Conservation (phyloP, 2,113 vertebrate species). For the Rhynchomys soricoides region DNA sequence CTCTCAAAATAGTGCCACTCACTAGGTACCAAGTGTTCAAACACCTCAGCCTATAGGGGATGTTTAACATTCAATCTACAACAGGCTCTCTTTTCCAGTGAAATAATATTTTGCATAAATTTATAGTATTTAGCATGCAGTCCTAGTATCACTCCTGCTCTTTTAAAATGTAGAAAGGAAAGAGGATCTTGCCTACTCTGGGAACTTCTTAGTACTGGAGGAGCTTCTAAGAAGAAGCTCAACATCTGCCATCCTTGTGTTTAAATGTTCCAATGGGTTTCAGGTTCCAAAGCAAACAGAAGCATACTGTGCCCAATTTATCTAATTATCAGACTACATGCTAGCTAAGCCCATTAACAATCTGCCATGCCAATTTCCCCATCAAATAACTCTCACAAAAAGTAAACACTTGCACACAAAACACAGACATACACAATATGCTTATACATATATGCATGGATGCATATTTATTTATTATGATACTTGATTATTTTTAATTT, state of each 20-base stretch:
- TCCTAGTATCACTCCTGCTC: neutral
- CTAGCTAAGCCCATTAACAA: conserved; percentile 31
- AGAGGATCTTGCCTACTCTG: neutral
- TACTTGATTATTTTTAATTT: conserved; percentile 2
- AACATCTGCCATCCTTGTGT: neutral
- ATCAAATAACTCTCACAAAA: conserved; percentile 20
- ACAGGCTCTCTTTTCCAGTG: neutral
- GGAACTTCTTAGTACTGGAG: neutral
- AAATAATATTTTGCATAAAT: neutral
- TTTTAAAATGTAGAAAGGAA: neutral
- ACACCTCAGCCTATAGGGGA: neutral
- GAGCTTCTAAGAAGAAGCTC: conserved; percentile 8
- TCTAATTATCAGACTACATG: conserved; percentile 3
- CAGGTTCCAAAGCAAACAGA: conserved; percentile 39
- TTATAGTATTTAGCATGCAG: neutral
- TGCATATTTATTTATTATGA: neutral
- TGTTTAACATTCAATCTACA: neutral
- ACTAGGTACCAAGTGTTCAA: neutral
- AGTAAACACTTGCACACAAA: neutral
- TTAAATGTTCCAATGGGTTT: conserved; percentile 38
- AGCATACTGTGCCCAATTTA: conserved; percentile 20
- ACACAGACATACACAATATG: neutral
- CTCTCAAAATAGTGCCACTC: neutral
- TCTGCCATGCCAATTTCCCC: neutral
- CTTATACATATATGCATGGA: neutral